Evolutionary conservation across 53 echinoderm and acorn worm genomes (phyloP).

Genomic region (Stichopus horrens): DNA sequence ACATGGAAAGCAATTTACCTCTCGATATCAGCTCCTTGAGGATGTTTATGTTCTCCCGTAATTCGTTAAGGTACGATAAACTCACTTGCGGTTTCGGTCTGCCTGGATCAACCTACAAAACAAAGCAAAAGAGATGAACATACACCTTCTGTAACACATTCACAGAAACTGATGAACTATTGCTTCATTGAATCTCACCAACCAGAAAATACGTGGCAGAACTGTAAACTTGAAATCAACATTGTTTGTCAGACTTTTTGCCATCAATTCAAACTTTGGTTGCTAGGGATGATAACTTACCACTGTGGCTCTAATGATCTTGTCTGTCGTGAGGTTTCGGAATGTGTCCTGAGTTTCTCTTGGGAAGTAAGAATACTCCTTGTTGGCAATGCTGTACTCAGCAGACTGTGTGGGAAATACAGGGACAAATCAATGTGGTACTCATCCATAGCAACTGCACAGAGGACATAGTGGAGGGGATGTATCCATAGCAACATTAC

Average conservation of each 20-base stretch:
- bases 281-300: conserved; percentile 5
- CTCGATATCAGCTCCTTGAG: conserved; percentile 23
- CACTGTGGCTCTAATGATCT: conserved; percentile 39
- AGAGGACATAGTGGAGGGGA: no score
- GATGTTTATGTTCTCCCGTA: not conserved
- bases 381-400: conserved; percentile 58
- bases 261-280: not conserved
- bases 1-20: conserved; percentile 3
- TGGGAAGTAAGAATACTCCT: conserved; percentile 51
- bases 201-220: not conserved
- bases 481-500: no score
- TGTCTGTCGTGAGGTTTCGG: conserved; percentile 37
- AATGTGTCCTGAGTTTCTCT: conserved; percentile 58
- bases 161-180: not conserved
- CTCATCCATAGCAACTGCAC: no score
- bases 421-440: no score
- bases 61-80: conserved; percentile 22
- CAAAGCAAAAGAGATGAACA: not conserved
- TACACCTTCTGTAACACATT: no score
- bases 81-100: conserved; percentile 39
- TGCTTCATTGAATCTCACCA: not conserved
- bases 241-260: no score
- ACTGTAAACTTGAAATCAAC: not conserved
- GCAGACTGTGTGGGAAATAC: conserved; percentile 31
- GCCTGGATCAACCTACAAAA: conserved; percentile 7